Evolutionary conservation across 2,113 vertebrate genomes (phyloP), one percentile per base, ranked within the genome.

Genomic region (Struthio camelus): DNA sequence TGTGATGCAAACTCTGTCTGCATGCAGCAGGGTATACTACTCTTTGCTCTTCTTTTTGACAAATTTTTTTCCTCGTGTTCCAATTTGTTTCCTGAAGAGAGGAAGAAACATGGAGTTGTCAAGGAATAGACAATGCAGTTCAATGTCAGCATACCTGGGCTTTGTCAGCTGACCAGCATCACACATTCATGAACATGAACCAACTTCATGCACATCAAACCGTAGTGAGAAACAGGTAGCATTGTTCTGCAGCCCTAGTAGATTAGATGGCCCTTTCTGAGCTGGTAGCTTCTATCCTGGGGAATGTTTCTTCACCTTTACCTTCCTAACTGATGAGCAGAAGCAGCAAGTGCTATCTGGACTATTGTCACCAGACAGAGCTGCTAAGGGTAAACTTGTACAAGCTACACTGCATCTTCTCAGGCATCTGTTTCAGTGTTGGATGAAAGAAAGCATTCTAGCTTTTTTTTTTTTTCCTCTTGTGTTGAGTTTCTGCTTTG

Each of bases 281-380:
- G 54, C n/a, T 53, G 22, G 18, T 53, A 48, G 46, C 75, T 54
- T 85, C 54, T 32, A 36, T 0, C 0, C 15, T 71, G 36, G 34
- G 42, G 12, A 53, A 66, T 38, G n/a, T 61, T 18, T 22, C 32
- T 30, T 71, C 50, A 56, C n/a, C 73, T 61, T 65, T 82, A 14
- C 76, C 65, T n/a, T 85, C 23, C 65, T 81, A 28, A 40, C 38
- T 42, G 38, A 30, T 71, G 58, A 76, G 58, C 44, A 79, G 78
- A 77, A 89, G 28, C 46, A 67, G 30, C 17, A 56, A 59, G n/a
- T 14, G 5, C 73, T 92, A 59, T 67, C 58, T 81, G n/a, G 34
- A 25, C 53, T 2, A 2, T 78, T 76, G 64, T n/a, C 11, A 5
- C 16, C 16, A 64, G 70, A 25, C 44, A 78, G 27, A 82, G 67